A percentile compares a stretch with the other conserved stretches of the same genome.
These are phyloP conservation scores for Dynastes tityus DNA, from an alignment of 2,888 invertebrate genomes.

Conservation along the genomic window DNA sequence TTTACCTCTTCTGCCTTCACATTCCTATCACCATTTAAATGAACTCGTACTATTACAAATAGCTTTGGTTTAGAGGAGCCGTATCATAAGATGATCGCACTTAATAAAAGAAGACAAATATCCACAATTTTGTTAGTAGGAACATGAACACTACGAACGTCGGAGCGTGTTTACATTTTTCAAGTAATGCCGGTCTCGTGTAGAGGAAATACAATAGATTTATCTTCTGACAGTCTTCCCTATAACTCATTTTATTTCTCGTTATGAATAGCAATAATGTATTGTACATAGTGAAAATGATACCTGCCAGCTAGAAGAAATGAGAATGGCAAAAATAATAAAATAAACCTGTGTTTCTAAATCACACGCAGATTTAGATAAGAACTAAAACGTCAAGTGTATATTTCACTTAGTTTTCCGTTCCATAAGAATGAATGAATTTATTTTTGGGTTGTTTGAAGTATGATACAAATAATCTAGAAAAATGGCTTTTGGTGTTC, in stretches of 20 bases:
- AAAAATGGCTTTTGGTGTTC: neutral
- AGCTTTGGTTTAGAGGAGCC: neutral
- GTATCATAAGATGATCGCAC: slow-evolving; percentile 16
- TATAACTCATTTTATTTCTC: slow-evolving; percentile 34
- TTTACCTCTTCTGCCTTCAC: neutral
- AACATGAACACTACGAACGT: slow-evolving; percentile 6
- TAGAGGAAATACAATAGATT: slow-evolving; percentile 45
- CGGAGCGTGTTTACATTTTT: slow-evolving; percentile 46
- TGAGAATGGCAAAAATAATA: slow-evolving; percentile 11
- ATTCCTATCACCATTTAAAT: neutral
- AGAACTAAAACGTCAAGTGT: neutral
- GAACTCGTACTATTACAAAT: slow-evolving; percentile 21
- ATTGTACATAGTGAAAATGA: slow-evolving; percentile 17
- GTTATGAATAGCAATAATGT: slow-evolving; percentile 24
- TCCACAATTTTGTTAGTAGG: neutral
- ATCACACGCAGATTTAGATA: slow-evolving; percentile 8
- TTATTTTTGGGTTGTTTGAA: neutral
- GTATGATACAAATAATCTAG: neutral
- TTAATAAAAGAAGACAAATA: slow-evolving; percentile 30
- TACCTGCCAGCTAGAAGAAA: neutral
- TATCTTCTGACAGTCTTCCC: slow-evolving; percentile 42
- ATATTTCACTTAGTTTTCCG: slow-evolving; percentile 16
- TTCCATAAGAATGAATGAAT: neutral
- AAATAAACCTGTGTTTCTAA: slow-evolving; percentile 21
- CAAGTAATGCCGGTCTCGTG: slow-evolving; percentile 33